These are phyloP conservation scores for Hemicordylus capensis DNA, from an alignment of 2,113 vertebrate species.

Conservation along the genomic window DNA sequence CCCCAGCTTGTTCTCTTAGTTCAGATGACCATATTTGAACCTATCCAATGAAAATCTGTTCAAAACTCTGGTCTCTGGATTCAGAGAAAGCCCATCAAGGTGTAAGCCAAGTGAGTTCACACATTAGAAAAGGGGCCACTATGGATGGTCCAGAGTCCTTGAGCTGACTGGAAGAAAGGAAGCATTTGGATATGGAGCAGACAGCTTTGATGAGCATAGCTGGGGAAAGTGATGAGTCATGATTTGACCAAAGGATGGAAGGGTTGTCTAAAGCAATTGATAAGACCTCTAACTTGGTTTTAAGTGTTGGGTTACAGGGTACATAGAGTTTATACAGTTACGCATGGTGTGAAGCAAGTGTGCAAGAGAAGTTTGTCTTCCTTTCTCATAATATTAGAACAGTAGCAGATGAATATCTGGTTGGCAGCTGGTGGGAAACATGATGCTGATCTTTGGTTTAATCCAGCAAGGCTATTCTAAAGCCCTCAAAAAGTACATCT, in stretches of 20 bases:
- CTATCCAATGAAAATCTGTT: not conserved
- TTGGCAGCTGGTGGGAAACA: no score
- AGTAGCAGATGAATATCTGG: no score
- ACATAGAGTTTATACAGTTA: no score
- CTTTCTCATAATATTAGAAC: no score
- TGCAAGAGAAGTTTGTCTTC: no score
- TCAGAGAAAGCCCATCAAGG: not conserved
- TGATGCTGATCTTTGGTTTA: not conserved
- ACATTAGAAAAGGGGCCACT: not conserved
- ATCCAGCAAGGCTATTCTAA: not conserved
- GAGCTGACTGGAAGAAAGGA: not conserved
- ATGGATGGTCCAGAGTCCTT: not conserved
- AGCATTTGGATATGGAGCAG: not conserved
- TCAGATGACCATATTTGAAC: not conserved
- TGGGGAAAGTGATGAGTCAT: not conserved
- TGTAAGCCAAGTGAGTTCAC: no score
- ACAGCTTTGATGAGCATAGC: not conserved
- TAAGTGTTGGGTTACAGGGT: not conserved
- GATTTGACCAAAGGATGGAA: not conserved
- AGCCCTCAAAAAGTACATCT: not conserved
- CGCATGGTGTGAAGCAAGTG: no score
- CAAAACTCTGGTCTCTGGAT: not conserved
- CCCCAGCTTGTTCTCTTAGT: not conserved
- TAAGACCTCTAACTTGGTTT: not conserved
- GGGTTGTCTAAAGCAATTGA: not conserved